Conservation (phyloP, 2,888 invertebrate species). For the Chalcis sispes region DNA sequence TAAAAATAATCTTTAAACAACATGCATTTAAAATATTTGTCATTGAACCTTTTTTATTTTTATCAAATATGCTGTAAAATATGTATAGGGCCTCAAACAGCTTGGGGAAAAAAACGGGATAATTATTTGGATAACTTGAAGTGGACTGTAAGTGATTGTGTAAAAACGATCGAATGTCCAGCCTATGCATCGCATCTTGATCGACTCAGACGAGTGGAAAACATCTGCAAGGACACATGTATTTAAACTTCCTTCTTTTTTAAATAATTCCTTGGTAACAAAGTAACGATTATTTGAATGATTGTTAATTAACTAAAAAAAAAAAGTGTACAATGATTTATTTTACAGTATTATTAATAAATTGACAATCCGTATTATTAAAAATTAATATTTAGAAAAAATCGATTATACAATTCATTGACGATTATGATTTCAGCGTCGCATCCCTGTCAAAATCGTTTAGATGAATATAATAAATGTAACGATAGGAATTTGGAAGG, state of each 20-base stretch:
- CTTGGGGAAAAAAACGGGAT: constrained; percentile 31
- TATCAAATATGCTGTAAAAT: too few relatives aligned
- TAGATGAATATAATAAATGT: not conserved
- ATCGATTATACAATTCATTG: not conserved
- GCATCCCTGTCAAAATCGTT: not conserved
- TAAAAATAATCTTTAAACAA: too few relatives aligned
- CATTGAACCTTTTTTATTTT: too few relatives aligned
- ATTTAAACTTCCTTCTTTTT: not conserved
- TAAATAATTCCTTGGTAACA: not conserved
- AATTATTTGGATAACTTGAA: constrained; percentile 22
- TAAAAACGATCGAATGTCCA: constrained; percentile 1
- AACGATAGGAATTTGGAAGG: constrained; percentile 8
- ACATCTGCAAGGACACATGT: constrained; percentile 21
- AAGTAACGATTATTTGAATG: too few relatives aligned
- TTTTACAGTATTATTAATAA: not conserved
- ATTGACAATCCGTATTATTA: too few relatives aligned
- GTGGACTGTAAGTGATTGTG: constrained; percentile 2
- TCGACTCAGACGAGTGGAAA: constrained; percentile 31
- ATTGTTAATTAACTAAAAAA: too few relatives aligned
- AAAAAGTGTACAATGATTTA: not conserved
- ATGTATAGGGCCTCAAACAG: constrained; percentile 19
- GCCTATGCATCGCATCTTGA: constrained; percentile 27
- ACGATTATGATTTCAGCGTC: not conserved
- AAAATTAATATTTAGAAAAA: not conserved
- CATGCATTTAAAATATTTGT: too few relatives aligned